Evolutionary conservation across 1,140 invertebrate genomes (phyloP).

Genomic region (Drosophila sp.): DNA sequence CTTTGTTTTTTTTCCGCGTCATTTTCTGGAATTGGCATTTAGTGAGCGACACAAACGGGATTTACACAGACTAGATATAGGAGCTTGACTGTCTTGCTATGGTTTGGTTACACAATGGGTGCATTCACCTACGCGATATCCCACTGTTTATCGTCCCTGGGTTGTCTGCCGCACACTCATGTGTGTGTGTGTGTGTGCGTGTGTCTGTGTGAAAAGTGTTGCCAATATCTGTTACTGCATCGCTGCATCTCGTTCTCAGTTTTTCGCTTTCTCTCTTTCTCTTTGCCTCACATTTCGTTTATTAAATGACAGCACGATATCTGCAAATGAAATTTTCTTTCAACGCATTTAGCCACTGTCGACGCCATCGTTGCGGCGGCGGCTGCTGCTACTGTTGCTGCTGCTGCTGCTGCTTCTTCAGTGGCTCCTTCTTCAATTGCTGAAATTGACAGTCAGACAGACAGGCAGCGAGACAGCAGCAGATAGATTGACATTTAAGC

Average conservation of each 20-base stretch:
- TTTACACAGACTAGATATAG: constrained; percentile 62
- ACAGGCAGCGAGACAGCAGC: constrained; percentile 31
- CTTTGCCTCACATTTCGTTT: constrained; percentile 71
- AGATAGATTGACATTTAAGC: constrained; percentile 81
- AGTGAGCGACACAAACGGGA: constrained; percentile 76
- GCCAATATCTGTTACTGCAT: constrained; percentile 80
- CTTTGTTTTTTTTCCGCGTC: constrained; percentile 67
- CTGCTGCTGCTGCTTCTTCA: constrained; percentile 22
- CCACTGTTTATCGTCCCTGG: constrained; percentile 48
- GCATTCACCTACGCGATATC: constrained; percentile 79
- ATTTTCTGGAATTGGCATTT: constrained; percentile 81
- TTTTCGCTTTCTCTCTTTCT: constrained; percentile 14
- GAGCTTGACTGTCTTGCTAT: constrained; percentile 62
- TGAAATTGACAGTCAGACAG: constrained; percentile 79
- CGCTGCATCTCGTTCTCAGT: constrained; percentile 62
- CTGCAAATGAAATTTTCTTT: constrained; percentile 82
- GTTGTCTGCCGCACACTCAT: constrained; percentile 60
- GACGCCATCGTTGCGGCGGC: constrained; percentile 23
- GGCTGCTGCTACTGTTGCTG: constrained; percentile 16
- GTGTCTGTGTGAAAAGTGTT: constrained; percentile 72
- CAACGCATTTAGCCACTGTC: constrained; percentile 72
- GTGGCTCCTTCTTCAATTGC: constrained; percentile 60
- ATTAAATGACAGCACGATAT: constrained; percentile 83
- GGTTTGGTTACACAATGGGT: constrained; percentile 81
- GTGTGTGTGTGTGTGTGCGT: constrained; percentile 47